Evolutionary conservation across 1,140 invertebrate species (phyloP), one percentile per base, ranked within the genome.

Genomic region (Trichogramma pretiosum): DNA sequence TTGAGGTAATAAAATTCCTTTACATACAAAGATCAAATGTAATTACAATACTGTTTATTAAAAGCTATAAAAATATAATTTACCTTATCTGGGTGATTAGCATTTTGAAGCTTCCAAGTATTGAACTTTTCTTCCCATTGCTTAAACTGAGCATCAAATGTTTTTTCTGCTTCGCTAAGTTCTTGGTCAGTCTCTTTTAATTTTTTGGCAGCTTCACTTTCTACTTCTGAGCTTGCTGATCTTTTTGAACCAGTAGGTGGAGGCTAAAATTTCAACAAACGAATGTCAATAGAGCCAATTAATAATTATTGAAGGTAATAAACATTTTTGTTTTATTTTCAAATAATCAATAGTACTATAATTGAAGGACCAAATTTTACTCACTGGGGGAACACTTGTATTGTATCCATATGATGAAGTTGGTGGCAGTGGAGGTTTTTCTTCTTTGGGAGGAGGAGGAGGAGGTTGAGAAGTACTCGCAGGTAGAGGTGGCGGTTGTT

Each of bases 61-160:
- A 40, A 45, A 32, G 22, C 5, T n/a, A 5, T 28, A 28, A 11
- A 28, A 28, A 28, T 28, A 0, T 21, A n/a, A 39, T 59, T 64
- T 67, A 80, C 78, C 68, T 85, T 87, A 60, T 89, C 86, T 13
- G 87, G 87, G 75, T 91, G 87, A 65, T 86, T 85, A 17, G 79
- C 79, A 72, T 90, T 90, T 59, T 87, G 83, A 48, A 80, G 76
- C 63, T 85, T 87, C 87, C 87, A 91, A 55, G 83, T 82, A 54
- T 85, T 81, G 61, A 89, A 89, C 58, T 89, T 82, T 52, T 83
- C 77, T 66, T 91, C 87, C 87, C 87, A 91, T 57, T 85, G 81
- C 60, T 81, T 77, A 60, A 91, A 89, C 58, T 89, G 80, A 44
- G 80, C 78, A 60, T 89, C 85, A 69, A 91, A 89, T 35, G 78